A percentile compares a stretch with the other conserved stretches of the same genome.
These are phyloP conservation scores for Phalloptychus januarius DNA, from an alignment of 2,797 vertebrate species.

Conservation along the genomic window DNA sequence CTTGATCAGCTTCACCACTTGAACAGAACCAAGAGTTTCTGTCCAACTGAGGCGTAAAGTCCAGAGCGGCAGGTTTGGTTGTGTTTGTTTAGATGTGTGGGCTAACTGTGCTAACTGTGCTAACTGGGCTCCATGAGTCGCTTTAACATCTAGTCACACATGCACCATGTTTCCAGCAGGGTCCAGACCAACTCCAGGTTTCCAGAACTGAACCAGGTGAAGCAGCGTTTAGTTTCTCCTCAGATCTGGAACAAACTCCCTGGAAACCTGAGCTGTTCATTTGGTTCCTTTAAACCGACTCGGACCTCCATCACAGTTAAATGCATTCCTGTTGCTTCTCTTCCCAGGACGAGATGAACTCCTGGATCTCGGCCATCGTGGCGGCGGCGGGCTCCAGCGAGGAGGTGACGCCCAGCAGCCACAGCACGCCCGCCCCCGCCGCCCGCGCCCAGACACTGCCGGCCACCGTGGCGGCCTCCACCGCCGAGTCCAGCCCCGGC, in stretches of 20 bases:
- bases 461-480: slow-evolving; percentile 84
- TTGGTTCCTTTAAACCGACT: too few species aligned
- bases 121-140: too few species aligned
- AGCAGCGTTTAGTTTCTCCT: not conserved
- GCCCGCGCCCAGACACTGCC: slow-evolving; percentile 96
- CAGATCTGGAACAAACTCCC: not conserved
- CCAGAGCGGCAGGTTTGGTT: too few species aligned
- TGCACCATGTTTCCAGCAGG: not conserved
- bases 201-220: too few species aligned
- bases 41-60: too few species aligned
- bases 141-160: too few species aligned
- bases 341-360: slow-evolving; percentile 96
- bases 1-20: too few species aligned
- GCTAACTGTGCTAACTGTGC: too few species aligned
- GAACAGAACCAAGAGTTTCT: too few species aligned
- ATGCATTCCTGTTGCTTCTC: not conserved
- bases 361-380: slow-evolving; percentile 94
- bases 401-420: slow-evolving; percentile 91
- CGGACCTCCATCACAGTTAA: too few species aligned
- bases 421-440: slow-evolving; percentile 91
- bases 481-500: slow-evolving; percentile 95
- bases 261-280: not conserved
- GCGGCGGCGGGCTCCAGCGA: slow-evolving; percentile 85
- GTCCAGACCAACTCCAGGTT: too few species aligned
- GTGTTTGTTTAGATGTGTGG: too few species aligned